These are phyloP conservation scores for Sinosuthora webbiana DNA, from an alignment of 2,113 vertebrate genomes.

Conservation along the genomic window DNA sequence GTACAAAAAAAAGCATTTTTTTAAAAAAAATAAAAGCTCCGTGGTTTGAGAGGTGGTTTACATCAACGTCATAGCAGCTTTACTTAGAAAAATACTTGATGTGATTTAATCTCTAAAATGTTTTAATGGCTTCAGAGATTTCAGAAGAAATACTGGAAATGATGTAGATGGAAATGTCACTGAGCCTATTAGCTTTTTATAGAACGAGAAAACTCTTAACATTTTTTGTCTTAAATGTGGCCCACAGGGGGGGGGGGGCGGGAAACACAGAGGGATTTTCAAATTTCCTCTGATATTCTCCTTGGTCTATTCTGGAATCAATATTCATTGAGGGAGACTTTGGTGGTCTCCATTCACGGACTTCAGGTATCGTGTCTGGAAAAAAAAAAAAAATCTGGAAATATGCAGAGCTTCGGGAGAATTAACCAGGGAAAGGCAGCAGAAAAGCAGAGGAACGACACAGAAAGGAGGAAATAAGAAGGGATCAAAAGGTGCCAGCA, in stretches of 20 bases:
- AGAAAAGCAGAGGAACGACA: neutral
- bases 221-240: neutral
- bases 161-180: neutral
- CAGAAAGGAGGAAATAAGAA: neutral
- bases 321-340: neutral
- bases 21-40: neutral
- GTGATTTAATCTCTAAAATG: neutral
- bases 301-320: neutral
- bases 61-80: neutral
- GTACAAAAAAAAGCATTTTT: neutral
- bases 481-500: neutral
- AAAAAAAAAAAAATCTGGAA: neutral
- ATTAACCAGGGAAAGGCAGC: neutral
- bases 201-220: neutral
- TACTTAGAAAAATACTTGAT: neutral
- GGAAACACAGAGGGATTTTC: neutral
- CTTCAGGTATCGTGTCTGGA: neutral
- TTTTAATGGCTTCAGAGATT: constrained; percentile 4
- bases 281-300: neutral
- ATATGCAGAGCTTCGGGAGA: neutral
- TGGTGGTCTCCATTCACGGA: neutral
- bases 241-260: no score
- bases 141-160: constrained; percentile 30
- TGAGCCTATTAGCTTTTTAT: neutral
- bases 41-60: neutral